Base-by-base conservation (phyloP, 1,140 invertebrate species). In the Brachionus rotundiformis region DNA sequence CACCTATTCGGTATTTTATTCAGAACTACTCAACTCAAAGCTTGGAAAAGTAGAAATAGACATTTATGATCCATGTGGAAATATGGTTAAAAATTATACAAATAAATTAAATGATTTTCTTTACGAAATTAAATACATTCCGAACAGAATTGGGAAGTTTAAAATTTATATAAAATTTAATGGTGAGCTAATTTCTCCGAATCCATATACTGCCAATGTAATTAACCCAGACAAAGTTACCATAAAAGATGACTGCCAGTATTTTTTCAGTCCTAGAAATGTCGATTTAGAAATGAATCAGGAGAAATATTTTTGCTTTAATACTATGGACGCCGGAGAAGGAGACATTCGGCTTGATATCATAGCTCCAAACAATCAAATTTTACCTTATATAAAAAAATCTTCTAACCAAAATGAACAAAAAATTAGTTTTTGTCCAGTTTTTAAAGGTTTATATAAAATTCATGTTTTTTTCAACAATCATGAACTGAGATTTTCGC, bases 111-210 rank as follows among this genome's bases (percentile, higher is more conserved):
- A 44, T n/a, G 68, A 73, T 25, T 44, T 25, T 27, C 41, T 73
- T 10, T 81, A 41, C 16, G 25, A 59, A 19, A 86, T 86, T 11
- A 96, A 94, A 71, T 99, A 98, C 88, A 93, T 95, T 11, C 96
- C 97, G 13, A 94, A 97, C 86, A 91, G 92, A 81, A 90, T 93
- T 8, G 95, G 94, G 84, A 91, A 93, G 29, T 96, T 98, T 89
- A 91, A 93, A 83, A 96, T 99, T 84, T 95, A 98, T 88, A 98
- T 99, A 82, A 98, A 95, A 89, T 98, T 99, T 88, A 98, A 98
- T 88, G 94, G 94, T 63, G 94, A 96, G 89, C 94, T 94, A 81
- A 94, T 99, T 16, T 92, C 93, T 86, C 94, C 95, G 95, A 85
- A 16, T 61, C 81, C 81, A 11, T 54, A 5, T 33, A 54, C 13